Percentiles rank a stretch among this genome's conserved stretches.
Conservation (phyloP, 2,797 vertebrate species). For the Syngnathus acus region DNA sequence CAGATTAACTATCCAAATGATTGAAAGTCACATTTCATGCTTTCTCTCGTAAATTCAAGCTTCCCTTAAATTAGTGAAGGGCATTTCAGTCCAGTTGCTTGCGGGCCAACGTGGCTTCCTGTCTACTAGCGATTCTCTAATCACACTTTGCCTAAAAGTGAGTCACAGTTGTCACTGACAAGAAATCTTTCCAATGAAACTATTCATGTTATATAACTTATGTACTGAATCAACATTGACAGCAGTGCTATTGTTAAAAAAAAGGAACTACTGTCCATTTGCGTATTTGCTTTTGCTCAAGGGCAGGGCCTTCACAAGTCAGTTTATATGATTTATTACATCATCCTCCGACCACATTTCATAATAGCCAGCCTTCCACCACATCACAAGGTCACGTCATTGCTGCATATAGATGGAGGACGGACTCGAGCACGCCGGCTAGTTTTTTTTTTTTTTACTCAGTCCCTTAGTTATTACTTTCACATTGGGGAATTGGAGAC, state of each 20-base stretch:
- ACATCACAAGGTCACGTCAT: constrained; percentile 36
- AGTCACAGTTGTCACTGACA: not conserved
- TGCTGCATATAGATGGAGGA: constrained; percentile 12
- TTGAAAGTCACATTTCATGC: constrained; percentile 17
- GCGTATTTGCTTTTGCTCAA: constrained; percentile 7
- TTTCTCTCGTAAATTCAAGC: constrained; percentile 44
- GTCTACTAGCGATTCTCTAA: not conserved
- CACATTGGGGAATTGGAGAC: constrained; percentile 19
- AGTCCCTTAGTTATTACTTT: constrained; percentile 2
- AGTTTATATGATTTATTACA: not conserved
- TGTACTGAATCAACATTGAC: not conserved
- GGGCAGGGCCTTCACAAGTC: not conserved
- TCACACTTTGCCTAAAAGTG: constrained; percentile 6
- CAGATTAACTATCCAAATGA: not conserved
- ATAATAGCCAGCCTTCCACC: constrained; percentile 11
- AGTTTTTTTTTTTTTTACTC: constrained; percentile 10
- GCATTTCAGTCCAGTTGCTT: constrained; percentile 31
- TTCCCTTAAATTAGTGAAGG: constrained; percentile 33
- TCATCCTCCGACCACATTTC: not conserved
- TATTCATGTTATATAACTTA: not conserved
- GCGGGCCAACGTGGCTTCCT: constrained; percentile 34
- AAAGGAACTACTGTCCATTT: not conserved
- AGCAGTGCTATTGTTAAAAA: not conserved
- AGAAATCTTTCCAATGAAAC: not conserved
- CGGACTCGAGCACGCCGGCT: constrained; percentile 4